A percentile compares a stretch with the other conserved stretches of the same genome.
These are phyloP conservation scores for Alcis repandata DNA, from an alignment of 2,888 invertebrate species.

Conservation along the genomic window DNA sequence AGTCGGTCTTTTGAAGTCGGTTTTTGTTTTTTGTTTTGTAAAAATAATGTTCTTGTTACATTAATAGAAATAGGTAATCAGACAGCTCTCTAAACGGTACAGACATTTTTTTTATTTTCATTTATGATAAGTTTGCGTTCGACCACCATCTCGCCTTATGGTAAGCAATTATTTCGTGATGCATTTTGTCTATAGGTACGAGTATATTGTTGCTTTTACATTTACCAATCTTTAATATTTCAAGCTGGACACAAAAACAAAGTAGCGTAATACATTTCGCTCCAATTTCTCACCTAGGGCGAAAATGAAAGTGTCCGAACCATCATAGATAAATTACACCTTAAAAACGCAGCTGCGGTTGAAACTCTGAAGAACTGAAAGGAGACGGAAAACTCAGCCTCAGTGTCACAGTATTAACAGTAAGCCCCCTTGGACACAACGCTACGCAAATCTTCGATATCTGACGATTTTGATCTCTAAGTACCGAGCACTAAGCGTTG, in stretches of 20 bases:
- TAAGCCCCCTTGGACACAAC: background rate
- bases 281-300: conserved; percentile 41
- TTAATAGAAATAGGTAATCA: too few relatives aligned
- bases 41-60: too few relatives aligned
- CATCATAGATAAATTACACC: conserved; percentile 76
- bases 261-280: conserved; percentile 28
- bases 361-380: conserved; percentile 55
- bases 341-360: conserved; percentile 68
- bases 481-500: too few relatives aligned
- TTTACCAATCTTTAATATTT: conserved; percentile 17
- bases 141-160: too few relatives aligned
- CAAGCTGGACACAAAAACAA: conserved; percentile 34
- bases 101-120: too few relatives aligned
- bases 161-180: background rate
- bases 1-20: too few relatives aligned
- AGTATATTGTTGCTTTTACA: conserved; percentile 11
- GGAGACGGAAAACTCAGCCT: conserved; percentile 46
- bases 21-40: too few relatives aligned
- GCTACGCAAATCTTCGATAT: too few relatives aligned
- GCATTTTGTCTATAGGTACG: background rate
- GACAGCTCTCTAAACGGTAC: too few relatives aligned
- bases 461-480: too few relatives aligned
- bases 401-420: conserved; percentile 6
- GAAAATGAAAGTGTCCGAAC: conserved; percentile 71
- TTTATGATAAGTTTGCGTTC: too few relatives aligned